A percentile compares a stretch with the other conserved stretches of the same genome.
Evolutionary conservation across 2,113 vertebrate genomes (phyloP).

Genomic region (Sylvietta virens): DNA sequence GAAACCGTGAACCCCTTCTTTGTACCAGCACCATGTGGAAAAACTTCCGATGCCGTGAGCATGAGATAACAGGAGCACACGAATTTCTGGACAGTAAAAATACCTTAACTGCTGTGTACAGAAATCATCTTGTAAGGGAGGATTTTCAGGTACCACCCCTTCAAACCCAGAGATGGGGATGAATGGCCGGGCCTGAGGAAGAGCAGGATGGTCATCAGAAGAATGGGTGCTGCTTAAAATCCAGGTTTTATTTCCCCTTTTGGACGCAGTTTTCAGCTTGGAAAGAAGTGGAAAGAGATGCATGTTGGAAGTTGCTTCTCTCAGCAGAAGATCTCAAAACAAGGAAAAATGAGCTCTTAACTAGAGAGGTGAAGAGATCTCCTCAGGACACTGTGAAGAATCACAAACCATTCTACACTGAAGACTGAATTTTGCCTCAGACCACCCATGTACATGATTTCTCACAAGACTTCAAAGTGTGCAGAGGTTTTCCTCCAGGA

Average conservation of each 20-base stretch:
- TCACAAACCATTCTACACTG: neutral
- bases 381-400: neutral
- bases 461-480: neutral
- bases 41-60: neutral
- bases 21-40: neutral
- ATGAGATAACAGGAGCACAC: neutral
- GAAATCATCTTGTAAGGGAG: neutral
- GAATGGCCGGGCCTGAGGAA: neutral
- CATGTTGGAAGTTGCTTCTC: neutral
- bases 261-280: neutral
- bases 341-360: neutral
- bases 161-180: neutral
- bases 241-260: neutral
- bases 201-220: neutral
- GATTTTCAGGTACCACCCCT: neutral
- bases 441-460: neutral
- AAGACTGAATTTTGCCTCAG: neutral
- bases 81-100: neutral
- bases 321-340: neutral
- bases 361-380: neutral
- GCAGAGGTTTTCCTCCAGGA: neutral
- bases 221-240: neutral
- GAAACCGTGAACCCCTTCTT: neutral
- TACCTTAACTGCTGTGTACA: neutral
- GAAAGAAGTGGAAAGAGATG: neutral